These are phyloP conservation scores for Catocala fraxini DNA, from an alignment of 2,888 invertebrate genomes.

Conservation along the genomic window DNA sequence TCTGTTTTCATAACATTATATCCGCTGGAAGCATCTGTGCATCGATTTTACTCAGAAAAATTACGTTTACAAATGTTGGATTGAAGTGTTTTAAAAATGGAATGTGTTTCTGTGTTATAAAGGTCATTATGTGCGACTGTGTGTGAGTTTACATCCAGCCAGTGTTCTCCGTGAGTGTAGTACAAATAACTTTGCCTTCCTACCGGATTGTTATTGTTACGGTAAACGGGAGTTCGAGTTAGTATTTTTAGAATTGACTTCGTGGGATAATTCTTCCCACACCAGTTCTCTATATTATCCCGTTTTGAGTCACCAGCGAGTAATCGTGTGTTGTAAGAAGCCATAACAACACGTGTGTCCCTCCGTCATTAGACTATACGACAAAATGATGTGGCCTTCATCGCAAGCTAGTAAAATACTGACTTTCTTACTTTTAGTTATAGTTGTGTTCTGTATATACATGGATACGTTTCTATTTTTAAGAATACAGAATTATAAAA, in stretches of 20 bases:
- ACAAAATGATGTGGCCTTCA: conserved; percentile 90
- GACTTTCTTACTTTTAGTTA: conserved; percentile 85
- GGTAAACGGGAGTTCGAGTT: conserved; percentile 24
- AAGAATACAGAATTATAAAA: conserved; percentile 90
- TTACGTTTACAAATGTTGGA: conserved; percentile 22
- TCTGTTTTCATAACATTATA: conserved; percentile 36
- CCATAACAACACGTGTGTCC: conserved; percentile 23
- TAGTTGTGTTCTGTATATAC: conserved; percentile 89
- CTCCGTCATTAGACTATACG: conserved; percentile 23
- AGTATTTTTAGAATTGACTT: conserved; percentile 39
- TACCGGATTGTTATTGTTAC: conserved; percentile 25
- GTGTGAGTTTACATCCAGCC: not conserved
- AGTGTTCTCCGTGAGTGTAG: conserved; percentile 5
- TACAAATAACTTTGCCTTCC: conserved; percentile 12
- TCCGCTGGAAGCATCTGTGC: conserved; percentile 24
- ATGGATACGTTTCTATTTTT: conserved; percentile 92
- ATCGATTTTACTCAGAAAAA: conserved; percentile 49
- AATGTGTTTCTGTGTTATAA: conserved; percentile 27
- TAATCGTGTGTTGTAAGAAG: conserved; percentile 21
- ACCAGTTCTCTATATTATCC: conserved; percentile 27
- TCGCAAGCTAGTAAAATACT: conserved; percentile 92
- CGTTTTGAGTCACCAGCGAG: conserved; percentile 19
- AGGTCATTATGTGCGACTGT: conserved; percentile 8
- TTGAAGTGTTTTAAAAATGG: conserved; percentile 36
- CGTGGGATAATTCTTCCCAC: conserved; percentile 36